Evolutionary conservation across 2,113 vertebrate genomes (phyloP), one percentile per base, ranked within the genome.

Genomic region (Myodes glareolus): DNA sequence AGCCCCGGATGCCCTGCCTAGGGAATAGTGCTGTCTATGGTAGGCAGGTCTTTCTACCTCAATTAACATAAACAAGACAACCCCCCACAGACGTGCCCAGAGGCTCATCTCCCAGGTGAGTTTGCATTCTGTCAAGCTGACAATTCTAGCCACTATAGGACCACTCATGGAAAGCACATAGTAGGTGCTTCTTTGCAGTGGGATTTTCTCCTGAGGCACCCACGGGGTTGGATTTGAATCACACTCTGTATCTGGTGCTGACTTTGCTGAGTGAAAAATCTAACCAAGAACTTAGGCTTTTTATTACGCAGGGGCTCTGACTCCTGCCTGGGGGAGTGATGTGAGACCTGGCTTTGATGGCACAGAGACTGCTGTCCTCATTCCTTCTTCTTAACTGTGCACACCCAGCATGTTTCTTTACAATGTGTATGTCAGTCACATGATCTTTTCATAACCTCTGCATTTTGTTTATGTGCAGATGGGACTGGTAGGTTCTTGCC

Each of bases 351-450:
- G 29, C 23, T 39, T 19, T 3, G 45, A 33, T 33, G 16, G 8
- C 23, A 63, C 63, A 61, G 29, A 29, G 11, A 78, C 31, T 31
- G 31, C 21, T 31, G 23, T 29, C 63, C 23, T 47, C 55, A 17
- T 16, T 7, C 21, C 27, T 1, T 50, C 29, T 23, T 80, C 12
- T 23, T 52, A 19, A 31, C 21, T n/a, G 36, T 2, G 0, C 0
- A 8, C 27, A 10, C 9, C 9, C 12, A 27, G 27, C 27, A 36
- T 13, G 52, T 1, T 29, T 86, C 4, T 16, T 90, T 23, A 12
- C 3, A 13, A 19, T 12, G 47, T 39, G 31, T 14, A 25, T 23
- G 10, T 52, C 47, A 47, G 23, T 88, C n/a, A 33, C 29, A 67
- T 0, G 33, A 25, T 5, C 13, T 31, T 75, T 61, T 42, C 23